Conservation (phyloP, 2,888 invertebrate genomes). For the Drosophila pseudotakahashii region DNA sequence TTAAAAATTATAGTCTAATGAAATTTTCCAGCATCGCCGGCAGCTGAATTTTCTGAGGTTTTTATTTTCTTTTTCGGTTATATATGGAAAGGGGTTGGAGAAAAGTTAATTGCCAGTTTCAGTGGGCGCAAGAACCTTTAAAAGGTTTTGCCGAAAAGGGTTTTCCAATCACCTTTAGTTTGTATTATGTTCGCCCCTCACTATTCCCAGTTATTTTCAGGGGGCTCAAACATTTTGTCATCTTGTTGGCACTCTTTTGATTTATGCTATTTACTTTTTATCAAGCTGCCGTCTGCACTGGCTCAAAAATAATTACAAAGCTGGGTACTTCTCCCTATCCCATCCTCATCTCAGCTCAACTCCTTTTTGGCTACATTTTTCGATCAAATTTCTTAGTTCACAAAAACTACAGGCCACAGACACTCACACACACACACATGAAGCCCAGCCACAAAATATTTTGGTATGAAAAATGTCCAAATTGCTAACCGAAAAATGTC, state of each 20-base stretch:
- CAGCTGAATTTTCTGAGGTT: conserved; percentile 47
- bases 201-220: conserved; percentile 2
- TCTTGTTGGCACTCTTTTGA: conserved; percentile 31
- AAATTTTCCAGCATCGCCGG: conserved; percentile 62
- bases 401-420: conserved; percentile 33
- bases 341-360: not conserved
- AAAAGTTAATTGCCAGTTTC: conserved; percentile 40
- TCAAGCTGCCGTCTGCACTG: conserved; percentile 50
- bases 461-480: conserved; percentile 59
- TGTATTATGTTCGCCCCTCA: not conserved
- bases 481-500: conserved; percentile 56
- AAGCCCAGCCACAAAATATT: conserved; percentile 46
- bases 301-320: conserved; percentile 50
- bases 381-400: conserved; percentile 54
- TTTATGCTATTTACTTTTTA: conserved; percentile 53
- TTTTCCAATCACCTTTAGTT: conserved; percentile 21
- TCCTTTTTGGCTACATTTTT: conserved; percentile 41
- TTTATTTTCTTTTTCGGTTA: conserved; percentile 20
- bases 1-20: conserved; percentile 78
- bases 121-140: conserved; percentile 23
- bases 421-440: conserved; percentile 1
- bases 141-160: conserved; percentile 26
- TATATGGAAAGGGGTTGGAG: not conserved
- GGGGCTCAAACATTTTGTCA: conserved; percentile 19
- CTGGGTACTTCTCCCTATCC: not conserved